Conservation (phyloP, 2,888 invertebrate species). For the Protophormia terraenovae region DNA sequence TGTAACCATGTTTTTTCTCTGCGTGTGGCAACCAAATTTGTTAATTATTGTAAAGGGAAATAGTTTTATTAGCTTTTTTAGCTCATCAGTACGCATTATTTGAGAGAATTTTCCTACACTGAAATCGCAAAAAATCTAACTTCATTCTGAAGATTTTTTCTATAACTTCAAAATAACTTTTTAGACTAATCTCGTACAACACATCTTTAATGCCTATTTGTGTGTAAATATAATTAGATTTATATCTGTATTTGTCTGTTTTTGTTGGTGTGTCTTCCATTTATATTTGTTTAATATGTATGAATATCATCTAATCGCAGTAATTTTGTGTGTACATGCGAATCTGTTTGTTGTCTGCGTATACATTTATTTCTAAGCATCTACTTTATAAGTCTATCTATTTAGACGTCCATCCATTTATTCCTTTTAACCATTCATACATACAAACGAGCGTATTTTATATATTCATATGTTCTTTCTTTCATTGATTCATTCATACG, state of each 20-base stretch:
- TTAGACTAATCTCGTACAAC: neutral
- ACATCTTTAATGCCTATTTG: slow-evolving; percentile 22
- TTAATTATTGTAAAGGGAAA: no score
- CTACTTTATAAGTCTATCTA: neutral
- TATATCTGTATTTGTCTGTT: slow-evolving; percentile 40
- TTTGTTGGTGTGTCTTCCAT: slow-evolving; percentile 4
- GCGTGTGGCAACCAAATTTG: no score
- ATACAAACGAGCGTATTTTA: no score
- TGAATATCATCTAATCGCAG: slow-evolving; percentile 34
- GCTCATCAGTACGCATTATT: no score
- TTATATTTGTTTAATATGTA: slow-evolving; percentile 41
- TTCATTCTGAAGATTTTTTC: no score
- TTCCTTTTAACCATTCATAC: neutral
- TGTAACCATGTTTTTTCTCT: no score
- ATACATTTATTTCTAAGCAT: neutral
- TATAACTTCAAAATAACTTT: neutral
- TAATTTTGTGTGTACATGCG: neutral
- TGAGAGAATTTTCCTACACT: no score
- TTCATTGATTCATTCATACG: slow-evolving; percentile 23
- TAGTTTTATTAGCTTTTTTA: no score
- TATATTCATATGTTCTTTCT: neutral
- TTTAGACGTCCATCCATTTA: slow-evolving; percentile 18
- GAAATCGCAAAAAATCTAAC: neutral
- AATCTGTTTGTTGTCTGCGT: slow-evolving; percentile 20
- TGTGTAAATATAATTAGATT: slow-evolving; percentile 64